phyloP scores from a whole-genome alignment of 2,888 invertebrate genomes.

The Stegophylla sp. region DNA sequence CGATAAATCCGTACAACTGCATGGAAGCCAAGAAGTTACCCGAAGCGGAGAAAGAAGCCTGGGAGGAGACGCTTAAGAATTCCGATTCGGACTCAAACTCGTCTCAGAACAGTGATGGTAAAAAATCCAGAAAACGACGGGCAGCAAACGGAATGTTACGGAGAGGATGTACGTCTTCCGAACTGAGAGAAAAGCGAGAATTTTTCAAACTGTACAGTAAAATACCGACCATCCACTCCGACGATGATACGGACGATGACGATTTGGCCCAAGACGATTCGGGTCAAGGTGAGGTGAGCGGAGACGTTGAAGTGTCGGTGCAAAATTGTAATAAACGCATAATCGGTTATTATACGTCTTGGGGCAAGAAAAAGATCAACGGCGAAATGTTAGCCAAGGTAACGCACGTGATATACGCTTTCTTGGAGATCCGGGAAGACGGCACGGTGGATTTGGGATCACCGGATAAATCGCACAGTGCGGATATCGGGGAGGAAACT shows the following conservation, averaged over 20 bases:
- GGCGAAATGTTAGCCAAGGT: conserved; percentile 48
- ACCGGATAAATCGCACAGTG: conserved; percentile 54
- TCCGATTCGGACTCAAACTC: too few relatives aligned
- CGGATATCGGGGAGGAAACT: conserved; percentile 51
- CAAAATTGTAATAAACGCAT: conserved; percentile 59
- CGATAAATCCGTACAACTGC: conserved; percentile 54
- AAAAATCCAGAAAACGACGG: not conserved
- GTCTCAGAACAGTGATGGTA: too few relatives aligned
- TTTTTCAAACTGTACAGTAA: conserved; percentile 1
- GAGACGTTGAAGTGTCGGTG: not conserved
- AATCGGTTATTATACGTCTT: conserved; percentile 60
- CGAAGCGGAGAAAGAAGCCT: conserved; percentile 42
- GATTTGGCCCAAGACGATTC: too few relatives aligned
- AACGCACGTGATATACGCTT: conserved; percentile 61
- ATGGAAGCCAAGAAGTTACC: conserved; percentile 14
- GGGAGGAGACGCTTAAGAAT: conserved; percentile 26
- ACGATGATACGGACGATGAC: conserved; percentile 15
- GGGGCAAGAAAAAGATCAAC: conserved; percentile 59
- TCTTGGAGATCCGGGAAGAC: conserved; percentile 59
- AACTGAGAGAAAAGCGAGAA: conserved; percentile 12
- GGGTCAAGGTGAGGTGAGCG: not conserved
- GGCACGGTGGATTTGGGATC: conserved; percentile 58
- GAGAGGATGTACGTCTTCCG: conserved; percentile 4
- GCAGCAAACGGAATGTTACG: not conserved
- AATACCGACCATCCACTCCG: not conserved